Conservation (phyloP, 2,797 vertebrate genomes). For the Lepilemur septentrionalis region DNA sequence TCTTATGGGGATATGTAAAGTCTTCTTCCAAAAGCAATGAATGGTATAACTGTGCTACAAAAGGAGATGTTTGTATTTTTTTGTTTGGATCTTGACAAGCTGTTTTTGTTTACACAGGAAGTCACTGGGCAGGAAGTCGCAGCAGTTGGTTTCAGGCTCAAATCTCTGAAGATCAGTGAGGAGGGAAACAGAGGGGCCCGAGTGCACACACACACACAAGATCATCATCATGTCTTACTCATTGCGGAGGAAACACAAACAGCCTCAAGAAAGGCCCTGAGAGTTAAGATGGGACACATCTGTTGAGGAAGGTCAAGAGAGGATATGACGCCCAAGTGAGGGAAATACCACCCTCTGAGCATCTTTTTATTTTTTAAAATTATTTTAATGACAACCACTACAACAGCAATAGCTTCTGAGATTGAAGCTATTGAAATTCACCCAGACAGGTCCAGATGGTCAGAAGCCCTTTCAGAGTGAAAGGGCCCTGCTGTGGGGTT, state of each 20-base stretch:
- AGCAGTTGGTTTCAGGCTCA: constrained; percentile 3
- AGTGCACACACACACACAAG: neutral
- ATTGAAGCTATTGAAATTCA: constrained; percentile 22
- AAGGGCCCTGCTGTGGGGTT: constrained; percentile 20
- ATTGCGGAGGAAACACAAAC: neutral
- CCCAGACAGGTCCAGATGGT: neutral
- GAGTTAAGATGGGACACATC: constrained; percentile 29
- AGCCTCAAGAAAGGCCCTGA: constrained; percentile 4
- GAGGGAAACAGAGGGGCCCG: constrained; percentile 3
- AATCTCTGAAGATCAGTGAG: constrained; percentile 48
- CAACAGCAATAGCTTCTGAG: constrained; percentile 1
- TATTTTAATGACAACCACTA: neutral
- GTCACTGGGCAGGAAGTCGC: constrained; percentile 44
- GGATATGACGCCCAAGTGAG: neutral
- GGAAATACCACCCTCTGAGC: neutral
- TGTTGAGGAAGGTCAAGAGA: neutral
- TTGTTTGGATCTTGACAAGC: constrained; percentile 17
- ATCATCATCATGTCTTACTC: neutral
- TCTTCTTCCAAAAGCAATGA: neutral
- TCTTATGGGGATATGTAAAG: neutral
- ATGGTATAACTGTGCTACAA: neutral
- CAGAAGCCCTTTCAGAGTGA: neutral
- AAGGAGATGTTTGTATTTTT: constrained; percentile 41
- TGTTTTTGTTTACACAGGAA: constrained; percentile 69
- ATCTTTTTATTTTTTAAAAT: neutral